A percentile compares a stretch with the other conserved stretches of the same genome.
These are phyloP conservation scores for Tinea semifulvella DNA, from an alignment of 2,888 invertebrate genomes.

Conservation along the genomic window DNA sequence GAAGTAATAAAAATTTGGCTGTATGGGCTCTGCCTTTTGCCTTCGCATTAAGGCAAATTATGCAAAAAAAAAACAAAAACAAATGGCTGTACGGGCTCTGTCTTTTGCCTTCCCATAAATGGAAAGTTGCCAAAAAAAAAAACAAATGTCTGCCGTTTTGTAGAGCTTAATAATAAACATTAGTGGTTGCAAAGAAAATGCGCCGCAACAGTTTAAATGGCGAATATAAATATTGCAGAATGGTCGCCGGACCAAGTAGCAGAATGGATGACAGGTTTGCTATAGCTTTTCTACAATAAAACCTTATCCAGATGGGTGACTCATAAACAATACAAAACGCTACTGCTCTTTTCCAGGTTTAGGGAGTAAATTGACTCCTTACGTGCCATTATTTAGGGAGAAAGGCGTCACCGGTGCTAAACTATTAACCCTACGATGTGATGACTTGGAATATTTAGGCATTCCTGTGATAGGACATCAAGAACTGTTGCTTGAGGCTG, in stretches of 20 bases:
- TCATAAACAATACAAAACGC: slow-evolving; percentile 16
- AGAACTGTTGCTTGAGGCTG: slow-evolving; percentile 91
- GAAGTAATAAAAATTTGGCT: too few relatives aligned
- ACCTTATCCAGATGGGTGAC: background rate
- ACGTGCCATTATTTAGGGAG: slow-evolving; percentile 81
- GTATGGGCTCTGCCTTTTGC: too few relatives aligned
- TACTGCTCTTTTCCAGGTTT: slow-evolving; percentile 47
- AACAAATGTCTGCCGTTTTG: background rate
- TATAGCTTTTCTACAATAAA: background rate
- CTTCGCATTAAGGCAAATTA: too few relatives aligned
- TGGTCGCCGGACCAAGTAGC: slow-evolving; percentile 92
- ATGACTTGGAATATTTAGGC: slow-evolving; percentile 88
- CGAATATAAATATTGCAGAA: slow-evolving; percentile 60
- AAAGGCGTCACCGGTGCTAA: slow-evolving; percentile 84
- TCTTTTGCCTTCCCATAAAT: too few relatives aligned
- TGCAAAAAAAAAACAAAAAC: too few relatives aligned
- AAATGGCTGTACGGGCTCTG: too few relatives aligned
- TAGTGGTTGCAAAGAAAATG: slow-evolving; percentile 9
- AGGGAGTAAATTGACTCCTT: slow-evolving; percentile 80
- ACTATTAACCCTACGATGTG: slow-evolving; percentile 84
- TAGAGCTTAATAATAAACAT: slow-evolving; percentile 9
- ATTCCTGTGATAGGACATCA: slow-evolving; percentile 91
- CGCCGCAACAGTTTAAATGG: slow-evolving; percentile 5
- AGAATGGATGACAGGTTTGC: slow-evolving; percentile 87
- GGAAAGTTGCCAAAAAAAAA: too few relatives aligned